Base-by-base conservation (phyloP, 2,797 vertebrate genomes). In the Syndactyla subalaris region DNA sequence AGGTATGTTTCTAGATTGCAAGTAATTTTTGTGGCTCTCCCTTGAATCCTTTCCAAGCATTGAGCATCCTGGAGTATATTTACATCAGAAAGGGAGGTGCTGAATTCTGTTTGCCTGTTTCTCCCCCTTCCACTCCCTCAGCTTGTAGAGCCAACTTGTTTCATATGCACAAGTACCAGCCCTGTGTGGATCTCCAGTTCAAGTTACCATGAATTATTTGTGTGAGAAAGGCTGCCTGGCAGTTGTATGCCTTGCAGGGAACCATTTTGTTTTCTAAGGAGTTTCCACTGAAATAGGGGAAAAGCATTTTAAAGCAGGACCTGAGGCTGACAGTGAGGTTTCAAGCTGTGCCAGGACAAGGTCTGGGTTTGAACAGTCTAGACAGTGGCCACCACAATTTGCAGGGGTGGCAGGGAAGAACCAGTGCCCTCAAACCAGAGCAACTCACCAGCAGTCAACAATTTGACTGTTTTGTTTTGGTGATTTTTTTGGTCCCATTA, bases 361-460 rank as follows among this genome's bases (percentile, higher is more conserved):
- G 39, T 82, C 63, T 93, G 52, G 38, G 36, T 92, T 92, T 85
- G 67, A 74, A 67, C 49, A 85, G 87, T 96, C 93, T 88, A 94
- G 92, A 92, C 74, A 92, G 86, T 1, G 4, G 71, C 62, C 1
- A 4, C 75, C 63, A 51, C 63, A 32, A 68, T 15, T 71, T 84
- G 58, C 0, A 0, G 49, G 58, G 23, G 21, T 74, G 61, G 17
- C 72, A 89, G 89, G 32, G 85, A 85, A 79, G 51, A 38, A 85
- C 30, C 9, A 0, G 45, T 73, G 55, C 39, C 87, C 78, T 87
- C 51, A 89, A 73, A 82, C 63, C 63, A 79, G 39, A 92, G 34
- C 13, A 34, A 82, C 36, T 52, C 36, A 78, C 46, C 73, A 84
- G 45, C 15, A 41, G 36, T 12, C 66, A 87, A 17, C 6, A 15